These are phyloP conservation scores for Ostrea edulis DNA, from an alignment of 1,140 invertebrate species.

Conservation along the genomic window DNA sequence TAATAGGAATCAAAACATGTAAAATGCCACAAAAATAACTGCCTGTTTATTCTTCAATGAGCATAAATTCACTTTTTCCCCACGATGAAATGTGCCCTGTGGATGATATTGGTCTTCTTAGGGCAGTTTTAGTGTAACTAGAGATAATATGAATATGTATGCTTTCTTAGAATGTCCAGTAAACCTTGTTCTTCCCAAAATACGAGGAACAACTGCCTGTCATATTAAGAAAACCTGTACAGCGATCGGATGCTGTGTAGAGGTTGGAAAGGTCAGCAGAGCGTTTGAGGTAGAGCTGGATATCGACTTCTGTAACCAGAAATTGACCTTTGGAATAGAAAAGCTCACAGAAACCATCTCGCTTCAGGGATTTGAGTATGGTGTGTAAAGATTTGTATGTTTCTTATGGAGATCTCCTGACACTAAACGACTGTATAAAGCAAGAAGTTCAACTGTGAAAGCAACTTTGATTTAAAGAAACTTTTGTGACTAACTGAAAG, in stretches of 20 bases:
- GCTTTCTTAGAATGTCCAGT: slow-evolving; percentile 15
- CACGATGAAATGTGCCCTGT: background rate
- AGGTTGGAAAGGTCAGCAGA: slow-evolving; percentile 25
- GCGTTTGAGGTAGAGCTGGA: slow-evolving; percentile 25
- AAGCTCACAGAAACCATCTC: slow-evolving; percentile 31
- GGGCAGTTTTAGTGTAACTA: background rate
- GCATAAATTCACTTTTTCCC: background rate
- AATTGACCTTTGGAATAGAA: slow-evolving; percentile 33
- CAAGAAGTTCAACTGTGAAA: background rate
- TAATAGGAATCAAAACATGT: too few relatives aligned
- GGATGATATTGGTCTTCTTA: background rate
- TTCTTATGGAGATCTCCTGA: background rate
- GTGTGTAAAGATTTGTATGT: background rate
- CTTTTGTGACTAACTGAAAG: background rate
- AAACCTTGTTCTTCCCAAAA: background rate
- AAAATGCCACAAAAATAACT: too few relatives aligned
- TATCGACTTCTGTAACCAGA: slow-evolving; percentile 32
- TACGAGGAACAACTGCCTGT: slow-evolving; percentile 20
- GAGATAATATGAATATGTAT: background rate
- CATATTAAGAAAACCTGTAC: slow-evolving; percentile 21
- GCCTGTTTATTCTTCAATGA: background rate
- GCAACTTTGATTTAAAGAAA: background rate
- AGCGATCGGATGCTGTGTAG: slow-evolving; percentile 9
- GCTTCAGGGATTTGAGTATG: slow-evolving; percentile 33
- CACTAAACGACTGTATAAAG: background rate